Conservation (phyloP, 2,797 vertebrate species). For the Pantherophis vulpinus region DNA sequence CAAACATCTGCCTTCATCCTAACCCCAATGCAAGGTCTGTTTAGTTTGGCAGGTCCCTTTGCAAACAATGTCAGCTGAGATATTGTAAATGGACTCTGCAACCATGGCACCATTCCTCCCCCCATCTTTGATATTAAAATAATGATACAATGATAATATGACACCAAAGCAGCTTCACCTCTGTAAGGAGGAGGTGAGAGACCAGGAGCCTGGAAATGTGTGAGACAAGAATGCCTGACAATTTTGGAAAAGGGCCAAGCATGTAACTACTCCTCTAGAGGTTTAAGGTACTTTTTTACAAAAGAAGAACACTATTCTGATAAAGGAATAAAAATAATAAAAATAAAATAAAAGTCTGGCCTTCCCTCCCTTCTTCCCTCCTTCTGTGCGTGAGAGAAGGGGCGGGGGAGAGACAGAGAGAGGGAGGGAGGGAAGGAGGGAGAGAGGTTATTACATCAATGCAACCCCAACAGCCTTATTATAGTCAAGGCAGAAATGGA, state of each 20-base stretch:
- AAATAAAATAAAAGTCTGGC: neutral
- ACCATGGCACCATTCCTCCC: neutral
- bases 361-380: neutral
- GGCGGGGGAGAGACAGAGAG: too few relatives aligned
- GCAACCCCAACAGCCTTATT: neutral
- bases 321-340: neutral
- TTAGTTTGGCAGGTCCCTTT: neutral
- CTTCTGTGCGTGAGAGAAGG: too few relatives aligned
- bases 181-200: neutral
- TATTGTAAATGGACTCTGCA: neutral
- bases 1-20: neutral
- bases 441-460: neutral
- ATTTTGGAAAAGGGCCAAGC: neutral
- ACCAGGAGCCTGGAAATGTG: neutral
- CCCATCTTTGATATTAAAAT: neutral
- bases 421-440: rapidly evolving
- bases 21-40: neutral
- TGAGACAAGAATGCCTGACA: neutral
- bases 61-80: neutral
- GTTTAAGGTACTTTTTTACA: neutral
- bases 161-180: neutral
- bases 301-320: neutral
- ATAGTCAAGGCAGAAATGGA: neutral
- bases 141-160: neutral
- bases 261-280: neutral